Evolutionary conservation across 2,888 invertebrate genomes (phyloP), one percentile per base, ranked within the genome.

Genomic region (Drosophila cognata): DNA sequence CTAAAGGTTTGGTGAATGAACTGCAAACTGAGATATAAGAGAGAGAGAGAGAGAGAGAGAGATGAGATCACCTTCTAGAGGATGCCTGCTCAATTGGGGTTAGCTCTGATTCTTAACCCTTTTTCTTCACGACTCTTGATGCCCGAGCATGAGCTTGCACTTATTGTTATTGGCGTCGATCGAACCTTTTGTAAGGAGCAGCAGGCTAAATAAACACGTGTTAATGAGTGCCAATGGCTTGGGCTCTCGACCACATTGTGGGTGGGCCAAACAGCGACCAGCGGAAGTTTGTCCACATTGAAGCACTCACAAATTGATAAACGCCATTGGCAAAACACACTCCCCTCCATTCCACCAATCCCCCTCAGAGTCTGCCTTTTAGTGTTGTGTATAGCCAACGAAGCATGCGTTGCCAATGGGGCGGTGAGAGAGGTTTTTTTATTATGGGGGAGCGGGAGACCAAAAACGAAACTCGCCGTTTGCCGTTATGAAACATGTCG

Each of bases 401-500:
- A 88, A 82, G 91, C 89, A 74, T 84, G 70, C 69, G 65, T 70
- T 73, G 62, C 65, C 63, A 77, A 33, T 31, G 35, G 18, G 53
- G 18, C 16, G 4, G 7, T 8, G 41, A 33, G 57, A 57, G 60
- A 7, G 35, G 25, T 55, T 35, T 55, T 28, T 51, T 1, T 58
- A 2, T 53, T n/a, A n/a, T 16, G 31, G 67, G 33, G 25, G 16
- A 48, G 10, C 25, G 46, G 28, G 29, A 29, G 65, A 21, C 58
- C 36, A 33, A n/a, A 58, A 66, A 50, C 65, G 48, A 67, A 66
- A 67, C 68, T 65, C 66, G 76, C 61, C 58, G 73, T 61, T 66
- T 66, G 78, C 56, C 67, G 70, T 84, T 91, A 85, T 89, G 89
- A 85, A 89, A 89, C 90, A 90, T 90, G 91, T 90, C 91, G 91